These are phyloP conservation scores for Leptestheria dahalacensis DNA, from an alignment of 1,140 invertebrate species.

Conservation along the genomic window DNA sequence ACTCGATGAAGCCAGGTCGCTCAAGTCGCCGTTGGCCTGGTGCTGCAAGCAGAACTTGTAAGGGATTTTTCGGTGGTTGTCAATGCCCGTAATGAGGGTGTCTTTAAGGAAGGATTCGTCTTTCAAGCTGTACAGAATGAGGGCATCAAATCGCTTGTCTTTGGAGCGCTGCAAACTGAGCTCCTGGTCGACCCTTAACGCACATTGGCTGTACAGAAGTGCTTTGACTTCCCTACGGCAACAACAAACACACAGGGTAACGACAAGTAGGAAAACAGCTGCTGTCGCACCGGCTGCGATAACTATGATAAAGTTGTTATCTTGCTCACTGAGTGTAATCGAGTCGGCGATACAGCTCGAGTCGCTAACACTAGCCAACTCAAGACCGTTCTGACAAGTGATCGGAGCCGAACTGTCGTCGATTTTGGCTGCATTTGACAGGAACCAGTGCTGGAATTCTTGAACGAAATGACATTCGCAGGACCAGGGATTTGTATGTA, in stretches of 20 bases:
- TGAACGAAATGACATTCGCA: conserved; percentile 31
- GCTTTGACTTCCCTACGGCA: conserved; percentile 28
- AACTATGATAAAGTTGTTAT: conserved; percentile 21
- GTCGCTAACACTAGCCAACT: not conserved
- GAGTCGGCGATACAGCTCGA: not conserved
- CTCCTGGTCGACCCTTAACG: conserved; percentile 22
- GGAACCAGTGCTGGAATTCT: conserved; percentile 26
- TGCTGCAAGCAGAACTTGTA: conserved; percentile 54
- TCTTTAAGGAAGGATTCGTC: conserved; percentile 77
- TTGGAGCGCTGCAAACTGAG: conserved; percentile 39
- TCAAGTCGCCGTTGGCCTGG: conserved; percentile 63
- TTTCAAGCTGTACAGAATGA: conserved; percentile 77
- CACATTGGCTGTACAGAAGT: conserved; percentile 26
- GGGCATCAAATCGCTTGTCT: conserved; percentile 75
- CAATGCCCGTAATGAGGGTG: conserved; percentile 63
- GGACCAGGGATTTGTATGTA: conserved; percentile 31
- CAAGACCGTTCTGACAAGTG: not conserved
- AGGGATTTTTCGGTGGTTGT: conserved; percentile 35
- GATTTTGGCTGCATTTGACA: conserved; percentile 40
- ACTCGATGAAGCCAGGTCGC: conserved; percentile 68
- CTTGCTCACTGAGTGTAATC: not conserved
- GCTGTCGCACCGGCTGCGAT: conserved; percentile 21
- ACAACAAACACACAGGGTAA: conserved; percentile 25
- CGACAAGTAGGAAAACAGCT: conserved; percentile 22
- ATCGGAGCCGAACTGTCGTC: conserved; percentile 40